Percentiles rank a stretch among this genome's conserved stretches.
These are phyloP conservation scores for Scotopteryx bipunctaria DNA, from an alignment of 2,888 invertebrate species.

Conservation along the genomic window DNA sequence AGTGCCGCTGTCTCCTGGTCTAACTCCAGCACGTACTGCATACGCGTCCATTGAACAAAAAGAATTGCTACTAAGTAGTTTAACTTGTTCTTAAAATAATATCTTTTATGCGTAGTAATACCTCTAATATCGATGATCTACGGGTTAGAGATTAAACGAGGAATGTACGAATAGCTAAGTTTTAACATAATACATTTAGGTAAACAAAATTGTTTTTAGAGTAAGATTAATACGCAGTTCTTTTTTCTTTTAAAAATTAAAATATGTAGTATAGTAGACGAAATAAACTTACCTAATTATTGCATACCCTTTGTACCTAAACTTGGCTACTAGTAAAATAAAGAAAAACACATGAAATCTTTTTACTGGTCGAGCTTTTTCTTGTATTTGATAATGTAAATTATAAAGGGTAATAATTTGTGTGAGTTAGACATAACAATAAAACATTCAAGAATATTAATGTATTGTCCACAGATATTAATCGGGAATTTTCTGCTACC, in stretches of 20 bases:
- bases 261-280: too few species aligned
- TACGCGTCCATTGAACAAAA: constrained; percentile 25
- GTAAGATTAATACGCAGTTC: too few species aligned
- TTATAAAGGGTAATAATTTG: too few species aligned
- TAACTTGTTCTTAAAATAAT: constrained; percentile 24
- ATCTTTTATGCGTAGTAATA: constrained; percentile 21
- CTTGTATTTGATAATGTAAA: too few species aligned
- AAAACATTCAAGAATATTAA: too few species aligned
- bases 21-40: background rate
- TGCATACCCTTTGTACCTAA: too few species aligned
- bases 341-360: too few species aligned
- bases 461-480: constrained; percentile 14
- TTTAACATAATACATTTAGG: background rate
- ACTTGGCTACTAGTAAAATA: too few species aligned
- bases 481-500: constrained; percentile 11
- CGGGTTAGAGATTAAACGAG: constrained; percentile 5
- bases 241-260: too few species aligned
- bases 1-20: constrained; percentile 8
- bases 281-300: too few species aligned
- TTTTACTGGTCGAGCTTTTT: too few species aligned
- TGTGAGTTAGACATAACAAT: too few species aligned
- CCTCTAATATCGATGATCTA: constrained; percentile 8
- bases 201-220: background rate
- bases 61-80: constrained; percentile 22
- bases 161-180: background rate